A percentile compares a stretch with the other conserved stretches of the same genome.
These are phyloP conservation scores for Lepidocyrtoides sp. DNA, from an alignment of 2,888 invertebrate species.

Conservation along the genomic window DNA sequence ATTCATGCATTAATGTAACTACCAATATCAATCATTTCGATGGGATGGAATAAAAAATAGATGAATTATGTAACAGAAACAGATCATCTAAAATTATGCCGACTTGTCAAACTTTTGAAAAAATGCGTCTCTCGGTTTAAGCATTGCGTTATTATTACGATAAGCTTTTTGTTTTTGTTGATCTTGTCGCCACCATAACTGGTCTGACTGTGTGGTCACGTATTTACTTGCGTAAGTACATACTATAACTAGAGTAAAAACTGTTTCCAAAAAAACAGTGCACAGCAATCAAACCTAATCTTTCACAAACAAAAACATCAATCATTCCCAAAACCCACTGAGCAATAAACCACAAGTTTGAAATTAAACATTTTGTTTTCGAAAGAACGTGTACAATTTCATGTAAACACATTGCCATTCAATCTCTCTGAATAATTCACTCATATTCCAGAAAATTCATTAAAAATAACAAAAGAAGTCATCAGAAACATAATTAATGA, in stretches of 20 bases:
- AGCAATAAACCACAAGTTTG: too few relatives aligned
- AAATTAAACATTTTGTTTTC: too few relatives aligned
- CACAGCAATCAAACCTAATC: neutral
- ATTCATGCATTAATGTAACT: too few relatives aligned
- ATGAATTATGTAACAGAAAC: constrained; percentile 14
- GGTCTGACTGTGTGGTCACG: neutral
- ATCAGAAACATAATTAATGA: too few relatives aligned
- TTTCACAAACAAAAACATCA: constrained; percentile 15
- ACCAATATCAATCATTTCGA: neutral
- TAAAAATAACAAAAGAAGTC: neutral
- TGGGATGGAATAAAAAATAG: neutral
- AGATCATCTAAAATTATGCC: constrained; percentile 5
- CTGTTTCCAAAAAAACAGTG: neutral
- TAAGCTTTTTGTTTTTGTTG: neutral
- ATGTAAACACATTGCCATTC: too few relatives aligned
- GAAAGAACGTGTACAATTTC: too few relatives aligned
- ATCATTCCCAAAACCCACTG: neutral
- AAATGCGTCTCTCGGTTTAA: neutral
- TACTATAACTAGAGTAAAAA: neutral
- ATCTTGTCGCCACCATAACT: neutral
- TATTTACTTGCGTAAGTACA: too few relatives aligned
- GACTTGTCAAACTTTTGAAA: neutral
- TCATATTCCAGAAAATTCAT: neutral
- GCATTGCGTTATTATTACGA: neutral
- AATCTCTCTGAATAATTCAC: neutral